Percentiles rank a stretch among this genome's conserved stretches.
These are phyloP conservation scores for Neoitamus cyanurus DNA, from an alignment of 2,888 invertebrate genomes.

Conservation along the genomic window DNA sequence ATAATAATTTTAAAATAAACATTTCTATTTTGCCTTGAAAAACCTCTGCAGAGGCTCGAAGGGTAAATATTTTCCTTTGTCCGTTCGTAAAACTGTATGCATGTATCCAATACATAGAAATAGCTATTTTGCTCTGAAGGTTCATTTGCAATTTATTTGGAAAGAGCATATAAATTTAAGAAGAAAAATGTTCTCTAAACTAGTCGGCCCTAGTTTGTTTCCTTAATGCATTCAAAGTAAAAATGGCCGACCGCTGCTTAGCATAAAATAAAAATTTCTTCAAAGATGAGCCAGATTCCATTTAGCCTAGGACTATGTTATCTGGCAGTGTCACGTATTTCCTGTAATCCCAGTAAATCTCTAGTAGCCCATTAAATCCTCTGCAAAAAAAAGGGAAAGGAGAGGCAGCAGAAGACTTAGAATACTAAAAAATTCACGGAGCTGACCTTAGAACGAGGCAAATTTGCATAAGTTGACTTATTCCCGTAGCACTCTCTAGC, in stretches of 20 bases:
- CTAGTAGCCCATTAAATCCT: not conserved
- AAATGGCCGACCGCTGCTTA: not conserved
- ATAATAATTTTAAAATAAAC: too few relatives aligned
- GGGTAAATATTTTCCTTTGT: too few relatives aligned
- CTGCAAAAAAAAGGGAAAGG: not conserved
- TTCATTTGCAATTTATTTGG: too few relatives aligned
- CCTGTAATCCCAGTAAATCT: constrained; percentile 18
- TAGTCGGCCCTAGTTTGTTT: not conserved
- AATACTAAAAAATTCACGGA: constrained; percentile 19
- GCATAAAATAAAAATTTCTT: not conserved
- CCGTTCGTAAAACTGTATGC: too few relatives aligned
- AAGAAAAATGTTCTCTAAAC: too few relatives aligned
- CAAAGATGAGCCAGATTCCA: not conserved
- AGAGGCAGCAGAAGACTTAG: not conserved
- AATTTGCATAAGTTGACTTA: constrained; percentile 20
- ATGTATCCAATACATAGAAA: too few relatives aligned
- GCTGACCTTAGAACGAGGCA: not conserved
- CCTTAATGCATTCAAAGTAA: not conserved
- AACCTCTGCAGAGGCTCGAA: too few relatives aligned
- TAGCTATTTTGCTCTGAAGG: too few relatives aligned
- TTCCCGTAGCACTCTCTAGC: not conserved
- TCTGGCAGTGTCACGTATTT: constrained; percentile 10
- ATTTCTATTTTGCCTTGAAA: too few relatives aligned
- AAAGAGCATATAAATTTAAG: too few relatives aligned
- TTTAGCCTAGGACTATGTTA: not conserved